Conservation (phyloP, 2,113 vertebrate genomes). For the Cavia porcellus region DNA sequence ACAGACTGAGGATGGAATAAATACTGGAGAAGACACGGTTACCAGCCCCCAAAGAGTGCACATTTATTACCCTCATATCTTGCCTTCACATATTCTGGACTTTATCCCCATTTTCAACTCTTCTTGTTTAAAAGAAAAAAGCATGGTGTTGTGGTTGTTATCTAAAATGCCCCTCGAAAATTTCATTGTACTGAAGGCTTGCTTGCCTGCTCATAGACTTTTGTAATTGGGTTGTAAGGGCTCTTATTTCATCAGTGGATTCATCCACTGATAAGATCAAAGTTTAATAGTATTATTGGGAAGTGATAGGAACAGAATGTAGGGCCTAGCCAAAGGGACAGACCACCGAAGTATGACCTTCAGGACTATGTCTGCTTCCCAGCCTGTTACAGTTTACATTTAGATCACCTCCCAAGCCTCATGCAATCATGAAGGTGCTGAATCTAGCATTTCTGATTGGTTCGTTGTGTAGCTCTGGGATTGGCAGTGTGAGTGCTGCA, state of each 20-base stretch:
- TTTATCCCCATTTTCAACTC: neutral
- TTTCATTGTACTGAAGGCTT: neutral
- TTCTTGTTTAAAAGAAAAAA: slow-evolving; percentile 23
- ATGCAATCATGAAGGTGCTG: no score
- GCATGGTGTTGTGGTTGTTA: neutral
- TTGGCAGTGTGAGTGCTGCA: no score
- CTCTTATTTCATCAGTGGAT: neutral
- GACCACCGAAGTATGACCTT: neutral
- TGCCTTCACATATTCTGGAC: neutral
- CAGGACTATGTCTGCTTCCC: neutral
- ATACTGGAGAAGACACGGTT: neutral
- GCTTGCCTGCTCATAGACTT: neutral
- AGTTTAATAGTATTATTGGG: neutral
- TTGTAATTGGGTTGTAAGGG: neutral
- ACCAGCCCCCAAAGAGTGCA: neutral
- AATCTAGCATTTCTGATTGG: no score
- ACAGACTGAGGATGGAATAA: neutral
- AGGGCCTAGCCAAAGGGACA: neutral
- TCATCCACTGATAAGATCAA: neutral
- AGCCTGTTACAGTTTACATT: neutral
- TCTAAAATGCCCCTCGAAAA: neutral
- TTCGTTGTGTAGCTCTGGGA: no score
- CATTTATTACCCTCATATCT: neutral
- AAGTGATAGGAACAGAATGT: neutral
- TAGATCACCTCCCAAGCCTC: no score